These are phyloP conservation scores for Agriopis leucophaearia DNA, from an alignment of 2,888 invertebrate genomes.

Conservation along the genomic window DNA sequence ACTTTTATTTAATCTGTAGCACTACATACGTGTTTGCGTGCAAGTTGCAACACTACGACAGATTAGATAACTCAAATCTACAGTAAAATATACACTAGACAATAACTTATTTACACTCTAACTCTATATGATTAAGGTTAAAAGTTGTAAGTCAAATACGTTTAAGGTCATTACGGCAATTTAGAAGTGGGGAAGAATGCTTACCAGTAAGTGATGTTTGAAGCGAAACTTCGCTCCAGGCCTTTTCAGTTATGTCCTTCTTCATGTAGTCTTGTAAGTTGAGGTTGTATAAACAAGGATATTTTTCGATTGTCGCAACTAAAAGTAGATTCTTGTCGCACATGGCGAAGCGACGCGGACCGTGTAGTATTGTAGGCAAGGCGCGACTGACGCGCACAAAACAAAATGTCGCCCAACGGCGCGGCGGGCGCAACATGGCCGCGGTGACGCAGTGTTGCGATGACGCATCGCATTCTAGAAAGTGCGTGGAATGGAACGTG, in stretches of 20 bases:
- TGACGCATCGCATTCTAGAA: slow-evolving; percentile 44
- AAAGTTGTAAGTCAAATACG: background rate
- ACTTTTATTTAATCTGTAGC: slow-evolving; percentile 1
- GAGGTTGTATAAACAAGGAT: slow-evolving; percentile 59
- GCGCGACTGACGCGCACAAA: slow-evolving; percentile 42
- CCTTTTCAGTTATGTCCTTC: slow-evolving; percentile 58
- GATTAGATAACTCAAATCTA: slow-evolving; percentile 5
- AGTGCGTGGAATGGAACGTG: slow-evolving; percentile 18
- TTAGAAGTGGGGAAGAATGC: slow-evolving; percentile 13
- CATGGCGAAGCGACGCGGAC: slow-evolving; percentile 46
- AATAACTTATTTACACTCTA: slow-evolving; percentile 2
- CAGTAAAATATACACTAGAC: slow-evolving; percentile 1
- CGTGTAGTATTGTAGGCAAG: slow-evolving; percentile 34
- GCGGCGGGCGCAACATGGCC: slow-evolving; percentile 54
- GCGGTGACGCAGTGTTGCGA: slow-evolving; percentile 53
- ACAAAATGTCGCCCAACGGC: slow-evolving; percentile 47
- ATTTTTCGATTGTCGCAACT: slow-evolving; percentile 56
- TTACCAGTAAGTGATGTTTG: slow-evolving; percentile 55
- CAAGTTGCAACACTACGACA: slow-evolving; percentile 16
- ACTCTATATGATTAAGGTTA: background rate
- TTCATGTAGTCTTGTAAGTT: slow-evolving; percentile 56
- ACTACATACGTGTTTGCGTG: slow-evolving; percentile 25
- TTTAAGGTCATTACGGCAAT: slow-evolving; percentile 8
- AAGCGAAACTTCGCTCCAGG: slow-evolving; percentile 59
- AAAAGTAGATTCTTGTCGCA: slow-evolving; percentile 57